Evolutionary conservation across 1,140 invertebrate genomes (phyloP), one percentile per base, ranked within the genome.

Genomic region (Mesaphorura yosii): DNA sequence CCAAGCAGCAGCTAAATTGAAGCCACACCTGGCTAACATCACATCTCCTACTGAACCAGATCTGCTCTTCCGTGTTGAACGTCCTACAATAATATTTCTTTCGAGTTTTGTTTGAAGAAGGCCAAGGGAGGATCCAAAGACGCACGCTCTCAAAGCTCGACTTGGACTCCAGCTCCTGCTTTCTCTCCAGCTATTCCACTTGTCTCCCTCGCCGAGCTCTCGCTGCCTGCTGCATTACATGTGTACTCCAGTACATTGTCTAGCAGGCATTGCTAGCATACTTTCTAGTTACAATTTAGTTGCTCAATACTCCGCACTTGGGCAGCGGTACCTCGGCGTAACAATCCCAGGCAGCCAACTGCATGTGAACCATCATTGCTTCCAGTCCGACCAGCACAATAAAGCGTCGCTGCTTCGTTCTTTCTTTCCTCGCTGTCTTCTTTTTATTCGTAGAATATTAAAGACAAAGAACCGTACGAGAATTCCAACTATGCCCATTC

Each of bases 1-100:
- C n/a, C n/a, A n/a, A n/a, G 31, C 31, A 42, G 52, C 22, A 17
- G 25, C 3, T 3, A 5, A 6, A 41, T 27, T 42, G 46, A 55
- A 31, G 47, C 53, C 46, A 55, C 47, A 50, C 41, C 48, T 56
- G 54, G 48, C 27, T 51, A 29, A 41, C 53, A 49, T 50, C 53
- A 44, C 47, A 38, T 46, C 37, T 34, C 34, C 42, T 27, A 56
- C 48, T 56, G 54, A 56, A 48, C n/a, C n/a, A n/a, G n/a, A n/a
- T n/a, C n/a, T n/a, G n/a, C n/a, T n/a, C n/a, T n/a, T n/a, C n/a
- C n/a, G n/a, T n/a, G n/a, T n/a, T n/a, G n/a, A n/a, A n/a, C n/a
- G n/a, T n/a, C n/a, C n/a, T n/a, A n/a, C n/a, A n/a, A n/a, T n/a
- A n/a, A n/a, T n/a, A n/a, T n/a, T n/a, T n/a, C n/a, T n/a, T n/a